Evolutionary conservation across 2,888 invertebrate species (phyloP).

Genomic region (Apotomis capreana): DNA sequence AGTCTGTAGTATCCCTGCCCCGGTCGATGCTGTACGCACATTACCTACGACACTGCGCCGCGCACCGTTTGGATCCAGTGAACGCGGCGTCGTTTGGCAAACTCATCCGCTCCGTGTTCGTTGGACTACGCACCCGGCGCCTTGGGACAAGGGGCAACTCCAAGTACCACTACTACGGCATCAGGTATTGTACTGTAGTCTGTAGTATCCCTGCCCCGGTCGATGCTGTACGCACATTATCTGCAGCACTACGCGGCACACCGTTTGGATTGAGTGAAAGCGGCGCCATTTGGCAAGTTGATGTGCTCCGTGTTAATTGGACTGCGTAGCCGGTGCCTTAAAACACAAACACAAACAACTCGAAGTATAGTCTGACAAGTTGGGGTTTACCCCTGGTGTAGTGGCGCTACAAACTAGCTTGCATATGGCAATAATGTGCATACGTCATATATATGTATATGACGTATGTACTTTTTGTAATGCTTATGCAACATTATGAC

Average conservation of each 20-base stretch:
- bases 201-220: slow-evolving; percentile 91
- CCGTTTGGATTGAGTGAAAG: slow-evolving; percentile 99
- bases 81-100: slow-evolving; percentile 99
- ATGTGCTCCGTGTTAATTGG: slow-evolving; percentile 99
- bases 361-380: slow-evolving; percentile 85
- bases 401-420: no score
- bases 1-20: slow-evolving; percentile 88
- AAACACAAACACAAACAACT: slow-evolving; percentile 98
- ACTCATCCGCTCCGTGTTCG: slow-evolving; percentile 98
- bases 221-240: slow-evolving; percentile 98
- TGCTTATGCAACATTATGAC: no score
- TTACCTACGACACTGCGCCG: slow-evolving; percentile 96
- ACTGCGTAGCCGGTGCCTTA: slow-evolving; percentile 95
- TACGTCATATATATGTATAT: no score
- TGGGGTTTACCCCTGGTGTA: no score
- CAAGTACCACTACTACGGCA: slow-evolving; percentile 99
- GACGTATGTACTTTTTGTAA: no score
- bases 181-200: slow-evolving; percentile 65
- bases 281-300: slow-evolving; percentile 99
- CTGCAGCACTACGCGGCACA: slow-evolving; percentile 96
- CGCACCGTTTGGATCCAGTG: slow-evolving; percentile 97
- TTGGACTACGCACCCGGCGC: slow-evolving; percentile 96
- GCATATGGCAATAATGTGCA: no score
- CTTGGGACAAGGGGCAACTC: slow-evolving; percentile 99
- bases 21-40: slow-evolving; percentile 98